phyloP scores from a whole-genome alignment of 2,888 invertebrate species.

The Papilio demoleus region DNA sequence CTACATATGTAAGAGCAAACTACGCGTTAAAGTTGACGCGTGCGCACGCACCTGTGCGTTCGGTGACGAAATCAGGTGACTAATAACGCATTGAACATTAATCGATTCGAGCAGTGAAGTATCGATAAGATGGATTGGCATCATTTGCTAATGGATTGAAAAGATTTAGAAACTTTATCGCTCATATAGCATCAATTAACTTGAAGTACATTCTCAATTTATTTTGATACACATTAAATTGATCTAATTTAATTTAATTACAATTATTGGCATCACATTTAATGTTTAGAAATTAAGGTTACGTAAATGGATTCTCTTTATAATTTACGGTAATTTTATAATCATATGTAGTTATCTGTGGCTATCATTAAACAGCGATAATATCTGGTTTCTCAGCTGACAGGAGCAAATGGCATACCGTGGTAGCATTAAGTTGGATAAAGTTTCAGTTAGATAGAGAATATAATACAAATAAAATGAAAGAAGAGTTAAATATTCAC shows the following conservation, averaged over 20 bases:
- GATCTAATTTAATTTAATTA: constrained; percentile 22
- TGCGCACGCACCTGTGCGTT: constrained; percentile 39
- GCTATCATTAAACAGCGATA: constrained; percentile 54
- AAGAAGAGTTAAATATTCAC: background rate
- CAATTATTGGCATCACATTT: constrained; percentile 10
- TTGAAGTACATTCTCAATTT: constrained; percentile 12
- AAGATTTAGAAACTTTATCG: constrained; percentile 40
- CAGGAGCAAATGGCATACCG: constrained; percentile 46
- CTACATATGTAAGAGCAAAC: constrained; percentile 8
- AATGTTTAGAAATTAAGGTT: constrained; percentile 1
- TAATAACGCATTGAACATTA: constrained; percentile 39
- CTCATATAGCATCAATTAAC: constrained; percentile 30
- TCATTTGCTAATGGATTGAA: constrained; percentile 41
- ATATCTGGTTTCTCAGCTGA: constrained; percentile 53
- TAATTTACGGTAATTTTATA: constrained; percentile 10
- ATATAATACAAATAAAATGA: constrained; percentile 3
- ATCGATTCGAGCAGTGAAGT: constrained; percentile 39
- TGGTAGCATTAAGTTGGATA: constrained; percentile 50
- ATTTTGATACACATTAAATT: constrained; percentile 15
- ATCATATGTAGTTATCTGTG: constrained; percentile 24
- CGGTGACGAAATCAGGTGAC: constrained; percentile 40
- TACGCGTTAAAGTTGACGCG: constrained; percentile 29
- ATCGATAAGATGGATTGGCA: constrained; percentile 41
- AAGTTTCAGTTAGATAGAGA: constrained; percentile 45
- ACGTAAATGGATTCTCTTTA: background rate